phyloP scores from a whole-genome alignment of 2,797 vertebrate species.

The Epinephelus malabaricus region DNA sequence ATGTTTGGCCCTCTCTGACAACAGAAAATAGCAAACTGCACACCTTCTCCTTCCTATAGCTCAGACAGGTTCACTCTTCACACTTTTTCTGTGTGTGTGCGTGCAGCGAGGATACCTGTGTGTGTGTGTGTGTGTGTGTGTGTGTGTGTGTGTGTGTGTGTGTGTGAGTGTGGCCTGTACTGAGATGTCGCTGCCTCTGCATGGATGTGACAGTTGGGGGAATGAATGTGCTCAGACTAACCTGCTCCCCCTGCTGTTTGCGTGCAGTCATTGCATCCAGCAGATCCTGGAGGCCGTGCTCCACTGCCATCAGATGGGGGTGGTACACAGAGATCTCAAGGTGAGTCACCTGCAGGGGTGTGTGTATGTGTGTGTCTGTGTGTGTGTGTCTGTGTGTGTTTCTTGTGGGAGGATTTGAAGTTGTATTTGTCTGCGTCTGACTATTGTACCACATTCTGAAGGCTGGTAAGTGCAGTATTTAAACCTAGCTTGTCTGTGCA shows the following conservation, averaged over 20 bases:
- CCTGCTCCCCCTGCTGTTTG: slow-evolving; percentile 89
- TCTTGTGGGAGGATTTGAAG: slow-evolving; percentile 10
- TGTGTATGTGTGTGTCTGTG: slow-evolving; percentile 27
- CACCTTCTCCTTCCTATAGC: slow-evolving; percentile 30
- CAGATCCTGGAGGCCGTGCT: slow-evolving; percentile 98
- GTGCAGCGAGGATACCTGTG: background rate
- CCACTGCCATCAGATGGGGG: slow-evolving; percentile 97
- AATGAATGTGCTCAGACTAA: slow-evolving; percentile 81
- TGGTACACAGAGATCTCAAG: slow-evolving; percentile 94
- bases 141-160: background rate
- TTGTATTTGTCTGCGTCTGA: slow-evolving; percentile 50
- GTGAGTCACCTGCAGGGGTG: slow-evolving; percentile 81
- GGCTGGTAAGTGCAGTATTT: slow-evolving; percentile 66
- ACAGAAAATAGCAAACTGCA: slow-evolving; percentile 50
- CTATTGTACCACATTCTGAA: slow-evolving; percentile 37
- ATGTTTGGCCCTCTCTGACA: slow-evolving; percentile 59
- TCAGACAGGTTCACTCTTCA: slow-evolving; percentile 50
- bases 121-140: background rate
- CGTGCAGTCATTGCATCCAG: slow-evolving; percentile 98
- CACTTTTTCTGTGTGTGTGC: background rate
- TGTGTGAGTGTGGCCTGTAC: slow-evolving; percentile 23
- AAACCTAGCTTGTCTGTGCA: slow-evolving; percentile 48
- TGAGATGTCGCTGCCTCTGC: slow-evolving; percentile 59
- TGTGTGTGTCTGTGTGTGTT: slow-evolving; percentile 23
- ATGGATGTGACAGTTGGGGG: slow-evolving; percentile 63